A percentile compares a stretch with the other conserved stretches of the same genome.
phyloP scores from a whole-genome alignment of 2,113 vertebrate genomes.

The Tonatia bakeri region DNA sequence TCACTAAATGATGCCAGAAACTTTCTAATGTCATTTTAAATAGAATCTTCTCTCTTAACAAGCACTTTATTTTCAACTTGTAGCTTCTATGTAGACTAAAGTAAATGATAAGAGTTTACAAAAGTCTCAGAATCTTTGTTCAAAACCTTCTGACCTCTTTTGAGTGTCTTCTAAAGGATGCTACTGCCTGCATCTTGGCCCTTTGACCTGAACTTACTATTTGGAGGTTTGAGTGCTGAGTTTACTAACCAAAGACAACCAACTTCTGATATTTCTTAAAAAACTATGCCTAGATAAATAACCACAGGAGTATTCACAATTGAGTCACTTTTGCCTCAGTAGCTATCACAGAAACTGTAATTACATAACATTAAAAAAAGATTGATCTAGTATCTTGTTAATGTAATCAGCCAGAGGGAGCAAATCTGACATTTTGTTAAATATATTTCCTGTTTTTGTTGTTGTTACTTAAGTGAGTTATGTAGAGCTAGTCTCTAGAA shows the following conservation, averaged over 20 bases:
- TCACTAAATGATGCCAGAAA: not conserved
- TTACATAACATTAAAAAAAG: not conserved
- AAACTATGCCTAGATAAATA: not conserved
- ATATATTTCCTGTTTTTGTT: not conserved
- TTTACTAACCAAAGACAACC: not conserved
- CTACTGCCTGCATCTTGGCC: not conserved
- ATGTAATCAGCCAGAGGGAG: not conserved
- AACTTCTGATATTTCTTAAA: not conserved
- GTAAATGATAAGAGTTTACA: not conserved
- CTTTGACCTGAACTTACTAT: not conserved
- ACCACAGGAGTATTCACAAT: not conserved
- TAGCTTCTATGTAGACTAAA: not conserved
- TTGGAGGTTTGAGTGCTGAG: not conserved
- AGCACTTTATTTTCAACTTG: slow-evolving; percentile 12
- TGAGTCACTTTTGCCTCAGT: not conserved
- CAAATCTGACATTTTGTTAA: not conserved
- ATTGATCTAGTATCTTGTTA: not conserved
- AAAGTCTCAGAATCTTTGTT: not conserved
- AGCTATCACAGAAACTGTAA: not conserved
- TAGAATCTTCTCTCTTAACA: not conserved
- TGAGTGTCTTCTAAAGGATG: not conserved
- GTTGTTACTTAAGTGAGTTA: not conserved
- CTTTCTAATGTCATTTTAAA: not conserved
- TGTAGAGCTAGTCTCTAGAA: not conserved
- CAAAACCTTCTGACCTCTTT: not conserved